A percentile compares a stretch with the other conserved stretches of the same genome.
Evolutionary conservation across 2,888 invertebrate species (phyloP).

Genomic region (Gryllus longicercus): DNA sequence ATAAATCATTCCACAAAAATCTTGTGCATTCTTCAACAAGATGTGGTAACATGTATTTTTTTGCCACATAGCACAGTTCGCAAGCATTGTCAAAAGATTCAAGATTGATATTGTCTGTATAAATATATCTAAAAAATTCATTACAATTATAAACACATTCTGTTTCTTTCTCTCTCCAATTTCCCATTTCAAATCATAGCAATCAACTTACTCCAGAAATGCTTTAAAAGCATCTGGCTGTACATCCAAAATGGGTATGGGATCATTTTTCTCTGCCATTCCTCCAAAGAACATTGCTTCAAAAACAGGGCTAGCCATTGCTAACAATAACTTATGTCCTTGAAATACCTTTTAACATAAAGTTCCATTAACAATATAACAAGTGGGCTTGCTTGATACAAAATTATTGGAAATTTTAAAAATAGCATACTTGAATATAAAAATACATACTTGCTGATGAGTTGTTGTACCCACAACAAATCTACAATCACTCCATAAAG

Average conservation of each 20-base stretch:
- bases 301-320: slow-evolving; percentile 85
- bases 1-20: slow-evolving; percentile 76
- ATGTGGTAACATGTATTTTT: slow-evolving; percentile 82
- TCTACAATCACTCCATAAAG: slow-evolving; percentile 79
- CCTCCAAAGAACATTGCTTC: slow-evolving; percentile 86
- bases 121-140: slow-evolving; percentile 61
- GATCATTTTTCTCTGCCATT: slow-evolving; percentile 71
- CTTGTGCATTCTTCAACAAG: slow-evolving; percentile 79
- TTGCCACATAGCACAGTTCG: slow-evolving; percentile 82
- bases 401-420: background rate
- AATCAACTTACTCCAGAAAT: slow-evolving; percentile 62
- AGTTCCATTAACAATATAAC: background rate
- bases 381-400: background rate
- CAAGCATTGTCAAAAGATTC: slow-evolving; percentile 82
- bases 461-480: slow-evolving; percentile 78
- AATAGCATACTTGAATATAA: background rate
- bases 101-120: slow-evolving; percentile 75
- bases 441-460: slow-evolving; percentile 54
- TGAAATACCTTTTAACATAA: slow-evolving; percentile 49
- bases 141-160: slow-evolving; percentile 21
- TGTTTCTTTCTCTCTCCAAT: background rate
- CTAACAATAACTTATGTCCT: slow-evolving; percentile 75
- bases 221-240: slow-evolving; percentile 83
- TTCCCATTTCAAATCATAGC: background rate
- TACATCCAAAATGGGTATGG: slow-evolving; percentile 77